These are phyloP conservation scores for Amblyopsis rosae DNA, from an alignment of 2,113 vertebrate genomes.

Conservation along the genomic window DNA sequence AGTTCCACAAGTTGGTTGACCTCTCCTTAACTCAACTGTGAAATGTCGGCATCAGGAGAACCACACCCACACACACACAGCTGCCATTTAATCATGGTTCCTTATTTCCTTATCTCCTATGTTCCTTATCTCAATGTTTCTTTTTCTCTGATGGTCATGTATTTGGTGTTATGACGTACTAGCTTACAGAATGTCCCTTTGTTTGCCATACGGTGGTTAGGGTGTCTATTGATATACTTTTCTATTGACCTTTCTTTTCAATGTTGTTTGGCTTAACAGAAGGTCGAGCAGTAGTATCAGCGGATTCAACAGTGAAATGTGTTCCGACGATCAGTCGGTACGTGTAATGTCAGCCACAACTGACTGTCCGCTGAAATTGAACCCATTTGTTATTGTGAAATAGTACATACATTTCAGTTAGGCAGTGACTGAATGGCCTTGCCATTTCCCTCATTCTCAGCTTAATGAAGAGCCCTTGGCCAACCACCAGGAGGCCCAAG, in stretches of 20 bases:
- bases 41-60: background rate
- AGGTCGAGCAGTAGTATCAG: constrained; percentile 94
- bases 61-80: background rate
- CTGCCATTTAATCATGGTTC: too few relatives aligned
- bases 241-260: background rate
- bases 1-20: constrained; percentile 87
- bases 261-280: constrained; percentile 64
- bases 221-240: background rate
- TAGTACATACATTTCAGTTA: too few relatives aligned
- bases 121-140: too few relatives aligned
- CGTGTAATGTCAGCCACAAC: constrained; percentile 21
- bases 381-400: too few relatives aligned
- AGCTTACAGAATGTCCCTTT: background rate
- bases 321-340: constrained; percentile 91
- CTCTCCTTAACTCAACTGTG: too few relatives aligned
- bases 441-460: constrained; percentile 51
- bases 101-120: too few relatives aligned
- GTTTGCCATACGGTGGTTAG: background rate
- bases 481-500: constrained; percentile 76
- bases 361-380: background rate
- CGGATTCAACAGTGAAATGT: constrained; percentile 92
- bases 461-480: constrained; percentile 83
- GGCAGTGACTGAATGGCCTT: too few relatives aligned
- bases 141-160: too few relatives aligned
- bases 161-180: too few relatives aligned